phyloP scores from a whole-genome alignment of 1,140 invertebrate genomes.

The Lordiphosa stackelbergi region DNA sequence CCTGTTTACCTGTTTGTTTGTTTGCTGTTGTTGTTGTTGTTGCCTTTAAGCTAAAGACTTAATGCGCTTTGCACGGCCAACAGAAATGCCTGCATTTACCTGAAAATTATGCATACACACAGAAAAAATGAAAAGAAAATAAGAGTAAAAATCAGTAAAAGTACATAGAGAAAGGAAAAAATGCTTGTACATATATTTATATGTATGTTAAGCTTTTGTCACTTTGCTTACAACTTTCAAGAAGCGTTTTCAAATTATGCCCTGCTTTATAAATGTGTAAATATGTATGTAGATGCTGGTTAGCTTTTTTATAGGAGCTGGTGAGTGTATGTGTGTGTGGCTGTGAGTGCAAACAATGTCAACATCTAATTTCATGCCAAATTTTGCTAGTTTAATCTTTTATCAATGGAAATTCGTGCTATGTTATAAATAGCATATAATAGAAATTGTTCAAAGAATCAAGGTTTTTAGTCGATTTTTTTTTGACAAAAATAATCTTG shows the following conservation, averaged over 20 bases:
- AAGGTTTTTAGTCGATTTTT: too few relatives aligned
- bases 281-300: conserved; percentile 7
- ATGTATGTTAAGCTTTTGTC: conserved; percentile 28
- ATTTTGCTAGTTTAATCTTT: conserved; percentile 22
- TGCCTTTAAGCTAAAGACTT: conserved; percentile 67
- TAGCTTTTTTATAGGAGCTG: conserved; percentile 4
- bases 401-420: background rate
- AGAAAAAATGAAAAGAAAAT: conserved; percentile 30
- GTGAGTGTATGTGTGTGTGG: conserved; percentile 22
- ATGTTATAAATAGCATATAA: too few relatives aligned
- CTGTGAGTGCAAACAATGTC: conserved; percentile 45
- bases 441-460: too few relatives aligned
- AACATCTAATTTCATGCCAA: conserved; percentile 35
- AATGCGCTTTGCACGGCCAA: conserved; percentile 55
- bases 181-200: background rate
- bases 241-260: conserved; percentile 40
- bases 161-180: conserved; percentile 25
- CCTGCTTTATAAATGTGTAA: conserved; percentile 9
- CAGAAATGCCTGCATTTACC: conserved; percentile 10
- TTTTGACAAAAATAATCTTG: too few relatives aligned
- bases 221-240: conserved; percentile 33
- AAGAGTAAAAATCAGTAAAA: conserved; percentile 44
- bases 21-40: conserved; percentile 13
- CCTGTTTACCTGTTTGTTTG: conserved; percentile 33
- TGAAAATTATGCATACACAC: conserved; percentile 31